Conservation (phyloP, 2,888 invertebrate genomes). For the Luperina nickerlii region DNA sequence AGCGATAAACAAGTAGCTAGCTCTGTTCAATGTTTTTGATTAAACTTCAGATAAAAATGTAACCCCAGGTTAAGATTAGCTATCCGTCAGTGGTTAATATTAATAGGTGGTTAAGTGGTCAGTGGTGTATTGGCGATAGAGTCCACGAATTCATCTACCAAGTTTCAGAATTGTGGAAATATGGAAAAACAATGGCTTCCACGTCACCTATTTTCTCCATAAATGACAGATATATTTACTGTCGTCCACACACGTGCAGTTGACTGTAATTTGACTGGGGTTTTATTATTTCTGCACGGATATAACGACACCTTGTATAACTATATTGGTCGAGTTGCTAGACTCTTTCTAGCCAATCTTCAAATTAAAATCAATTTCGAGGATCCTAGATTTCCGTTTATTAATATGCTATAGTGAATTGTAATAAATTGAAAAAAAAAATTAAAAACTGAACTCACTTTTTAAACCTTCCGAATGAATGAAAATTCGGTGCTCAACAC, state of each 20-base stretch:
- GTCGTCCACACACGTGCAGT: background rate
- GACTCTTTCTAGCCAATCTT: background rate
- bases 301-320: background rate
- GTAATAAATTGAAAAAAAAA: background rate
- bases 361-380: background rate
- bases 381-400: background rate
- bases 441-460: background rate
- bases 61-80: constrained; percentile 9
- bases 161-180: background rate
- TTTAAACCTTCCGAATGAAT: background rate
- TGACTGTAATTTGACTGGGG: background rate
- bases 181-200: background rate
- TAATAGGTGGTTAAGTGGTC: background rate
- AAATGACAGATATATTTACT: constrained; percentile 1
- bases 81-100: constrained; percentile 2
- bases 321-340: background rate
- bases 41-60: constrained; percentile 28
- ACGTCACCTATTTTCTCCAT: background rate
- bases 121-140: background rate
- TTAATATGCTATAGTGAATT: background rate
- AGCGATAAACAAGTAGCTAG: constrained; percentile 43
- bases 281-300: background rate
- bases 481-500: background rate
- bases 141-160: background rate
- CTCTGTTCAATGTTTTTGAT: constrained; percentile 48